Percentiles rank a stretch among this genome's conserved stretches.
Conservation (phyloP, 1,140 invertebrate species). For the Fopius arisanus region DNA sequence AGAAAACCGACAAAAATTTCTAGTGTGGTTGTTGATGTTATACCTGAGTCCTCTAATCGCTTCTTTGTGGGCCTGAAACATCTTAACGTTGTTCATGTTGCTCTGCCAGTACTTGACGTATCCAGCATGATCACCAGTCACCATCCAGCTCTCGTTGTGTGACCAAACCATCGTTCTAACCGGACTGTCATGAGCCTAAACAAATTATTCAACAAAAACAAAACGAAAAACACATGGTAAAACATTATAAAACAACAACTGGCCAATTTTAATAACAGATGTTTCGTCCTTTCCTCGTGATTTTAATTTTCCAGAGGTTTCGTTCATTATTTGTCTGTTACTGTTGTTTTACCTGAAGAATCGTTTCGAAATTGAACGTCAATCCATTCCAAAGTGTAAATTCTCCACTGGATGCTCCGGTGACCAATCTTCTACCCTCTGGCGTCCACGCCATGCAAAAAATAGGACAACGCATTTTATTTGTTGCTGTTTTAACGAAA, state of each 20-base stretch:
- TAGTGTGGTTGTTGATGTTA: conserved; percentile 65
- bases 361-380: conserved; percentile 99
- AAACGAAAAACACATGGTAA: conserved; percentile 8
- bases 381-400: conserved; percentile 99
- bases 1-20: conserved; percentile 58
- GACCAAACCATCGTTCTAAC: conserved; percentile 99
- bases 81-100: conserved; percentile 99
- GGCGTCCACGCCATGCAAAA: conserved; percentile 99
- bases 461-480: conserved; percentile 99
- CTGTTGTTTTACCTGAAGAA: conserved; percentile 83
- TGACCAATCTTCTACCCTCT: conserved; percentile 95
- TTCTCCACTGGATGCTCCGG: conserved; percentile 98
- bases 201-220: conserved; percentile 36
- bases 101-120: conserved; percentile 99
- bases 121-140: conserved; percentile 97
- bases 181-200: conserved; percentile 95
- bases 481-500: conserved; percentile 98
- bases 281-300: background rate
- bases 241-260: background rate
- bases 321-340: background rate
- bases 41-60: conserved; percentile 97
- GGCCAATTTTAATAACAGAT: conserved; percentile 9
- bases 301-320: background rate
- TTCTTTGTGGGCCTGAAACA: conserved; percentile 99
- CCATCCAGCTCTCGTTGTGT: conserved; percentile 99